Conservation (phyloP, 2,113 vertebrate species). For the Lathamus discolor region DNA sequence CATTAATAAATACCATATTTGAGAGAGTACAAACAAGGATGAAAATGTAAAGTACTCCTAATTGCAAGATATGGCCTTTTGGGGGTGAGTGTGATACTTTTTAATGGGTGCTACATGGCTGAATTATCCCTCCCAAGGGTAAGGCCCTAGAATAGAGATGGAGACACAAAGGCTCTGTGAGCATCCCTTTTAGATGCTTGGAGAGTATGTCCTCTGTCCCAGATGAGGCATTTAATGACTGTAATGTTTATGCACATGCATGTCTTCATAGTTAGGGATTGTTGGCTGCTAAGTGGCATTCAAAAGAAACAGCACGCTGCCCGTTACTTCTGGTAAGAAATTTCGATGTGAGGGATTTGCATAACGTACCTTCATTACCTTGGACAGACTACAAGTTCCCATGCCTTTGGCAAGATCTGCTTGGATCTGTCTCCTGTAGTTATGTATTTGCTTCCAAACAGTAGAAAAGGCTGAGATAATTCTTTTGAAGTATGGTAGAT, state of each 20-base stretch:
- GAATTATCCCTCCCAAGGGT: neutral
- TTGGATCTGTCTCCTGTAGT: neutral
- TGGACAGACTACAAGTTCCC: neutral
- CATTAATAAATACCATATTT: neutral
- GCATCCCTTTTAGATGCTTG: neutral
- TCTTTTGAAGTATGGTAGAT: neutral
- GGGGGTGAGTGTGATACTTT: fast-evolving
- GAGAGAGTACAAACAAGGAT: neutral
- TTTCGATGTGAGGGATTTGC: neutral
- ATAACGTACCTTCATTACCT: neutral
- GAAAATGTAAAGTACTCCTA: neutral
- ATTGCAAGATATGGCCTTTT: neutral
- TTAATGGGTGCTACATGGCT: neutral
- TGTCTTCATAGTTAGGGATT: neutral
- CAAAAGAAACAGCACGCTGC: neutral
- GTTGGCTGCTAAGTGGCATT: neutral
- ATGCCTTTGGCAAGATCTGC: neutral
- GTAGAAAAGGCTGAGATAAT: neutral
- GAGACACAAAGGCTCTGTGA: neutral
- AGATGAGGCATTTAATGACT: neutral
- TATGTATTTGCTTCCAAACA: neutral
- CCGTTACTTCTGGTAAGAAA: neutral
- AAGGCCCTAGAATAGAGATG: neutral
- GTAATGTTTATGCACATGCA: neutral
- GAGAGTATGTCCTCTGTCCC: neutral